Percentiles rank a stretch among this genome's conserved stretches.
Evolutionary conservation across 2,888 invertebrate genomes (phyloP).

Genomic region (Pterostichus niger): DNA sequence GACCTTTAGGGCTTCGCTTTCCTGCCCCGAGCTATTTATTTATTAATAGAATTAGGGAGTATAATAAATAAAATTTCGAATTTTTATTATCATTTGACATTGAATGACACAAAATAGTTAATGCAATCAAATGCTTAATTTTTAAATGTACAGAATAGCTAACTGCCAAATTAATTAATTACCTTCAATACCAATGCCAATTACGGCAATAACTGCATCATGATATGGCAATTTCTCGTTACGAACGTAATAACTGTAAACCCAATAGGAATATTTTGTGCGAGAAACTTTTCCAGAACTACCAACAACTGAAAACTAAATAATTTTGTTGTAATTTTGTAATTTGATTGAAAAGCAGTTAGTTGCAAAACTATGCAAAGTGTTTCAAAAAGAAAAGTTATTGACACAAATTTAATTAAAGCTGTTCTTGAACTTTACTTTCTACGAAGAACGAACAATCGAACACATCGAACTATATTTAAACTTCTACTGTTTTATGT

Average conservation of each 20-base stretch:
- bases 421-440: conserved; percentile 45
- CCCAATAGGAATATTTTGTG: background rate
- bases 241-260: conserved; percentile 36
- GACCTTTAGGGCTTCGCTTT: too few species aligned
- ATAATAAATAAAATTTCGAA: conserved; percentile 14
- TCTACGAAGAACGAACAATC: conserved; percentile 21
- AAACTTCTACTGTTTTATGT: conserved; percentile 23
- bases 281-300: conserved; percentile 18
- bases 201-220: conserved; percentile 33
- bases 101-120: conserved; percentile 46
- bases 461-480: conserved; percentile 14
- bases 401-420: conserved; percentile 47
- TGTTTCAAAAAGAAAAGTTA: conserved; percentile 41
- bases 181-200: conserved; percentile 26
- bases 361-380: conserved; percentile 36
- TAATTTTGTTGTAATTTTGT: conserved; percentile 36
- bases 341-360: conserved; percentile 38
- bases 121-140: conserved; percentile 44
- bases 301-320: conserved; percentile 24
- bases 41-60: background rate
- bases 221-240: conserved; percentile 45
- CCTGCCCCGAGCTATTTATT: too few species aligned
- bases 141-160: conserved; percentile 49
- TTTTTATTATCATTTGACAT: conserved; percentile 11
- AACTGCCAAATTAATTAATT: conserved; percentile 40